These are phyloP conservation scores for Epistrophe grossulariae DNA, from an alignment of 2,888 invertebrate species.

Conservation along the genomic window DNA sequence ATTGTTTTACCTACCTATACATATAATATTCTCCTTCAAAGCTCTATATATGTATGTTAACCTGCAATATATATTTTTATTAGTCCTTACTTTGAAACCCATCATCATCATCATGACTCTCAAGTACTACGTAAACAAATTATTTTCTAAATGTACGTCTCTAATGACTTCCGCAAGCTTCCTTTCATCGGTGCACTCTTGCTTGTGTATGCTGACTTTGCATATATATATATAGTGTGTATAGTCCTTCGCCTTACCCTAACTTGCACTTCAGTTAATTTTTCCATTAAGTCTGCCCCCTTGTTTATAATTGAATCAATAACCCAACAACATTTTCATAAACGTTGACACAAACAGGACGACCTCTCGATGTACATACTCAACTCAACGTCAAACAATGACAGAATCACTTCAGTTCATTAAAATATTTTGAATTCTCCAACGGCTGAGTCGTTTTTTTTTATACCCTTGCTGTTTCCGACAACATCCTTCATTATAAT, in stretches of 20 bases:
- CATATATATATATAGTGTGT: slow-evolving; percentile 2
- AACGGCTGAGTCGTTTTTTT: slow-evolving; percentile 55
- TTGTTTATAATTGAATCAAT: slow-evolving; percentile 74
- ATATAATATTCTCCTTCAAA: slow-evolving; percentile 14
- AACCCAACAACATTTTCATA: slow-evolving; percentile 45
- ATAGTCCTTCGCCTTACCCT: slow-evolving; percentile 45
- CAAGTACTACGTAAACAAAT: slow-evolving; percentile 74
- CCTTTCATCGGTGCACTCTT: slow-evolving; percentile 43
- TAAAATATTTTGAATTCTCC: slow-evolving; percentile 74
- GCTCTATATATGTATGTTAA: slow-evolving; percentile 24
- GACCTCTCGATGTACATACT: slow-evolving; percentile 64
- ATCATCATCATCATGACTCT: slow-evolving; percentile 35
- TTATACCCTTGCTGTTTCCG: slow-evolving; percentile 36
- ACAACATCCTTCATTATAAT: slow-evolving; percentile 55
- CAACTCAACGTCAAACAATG: slow-evolving; percentile 71
- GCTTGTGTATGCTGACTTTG: slow-evolving; percentile 20
- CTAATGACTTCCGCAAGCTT: slow-evolving; percentile 68
- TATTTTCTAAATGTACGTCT: slow-evolving; percentile 72
- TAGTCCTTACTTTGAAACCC: slow-evolving; percentile 45
- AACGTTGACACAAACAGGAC: slow-evolving; percentile 30
- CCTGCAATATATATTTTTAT: slow-evolving; percentile 1
- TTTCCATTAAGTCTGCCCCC: slow-evolving; percentile 72
- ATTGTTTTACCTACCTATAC: not conserved
- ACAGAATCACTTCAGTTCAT: slow-evolving; percentile 73
- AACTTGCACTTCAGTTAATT: slow-evolving; percentile 74